A percentile compares a stretch with the other conserved stretches of the same genome.
Conservation (phyloP, 2,113 vertebrate genomes). For the Bos indicus region DNA sequence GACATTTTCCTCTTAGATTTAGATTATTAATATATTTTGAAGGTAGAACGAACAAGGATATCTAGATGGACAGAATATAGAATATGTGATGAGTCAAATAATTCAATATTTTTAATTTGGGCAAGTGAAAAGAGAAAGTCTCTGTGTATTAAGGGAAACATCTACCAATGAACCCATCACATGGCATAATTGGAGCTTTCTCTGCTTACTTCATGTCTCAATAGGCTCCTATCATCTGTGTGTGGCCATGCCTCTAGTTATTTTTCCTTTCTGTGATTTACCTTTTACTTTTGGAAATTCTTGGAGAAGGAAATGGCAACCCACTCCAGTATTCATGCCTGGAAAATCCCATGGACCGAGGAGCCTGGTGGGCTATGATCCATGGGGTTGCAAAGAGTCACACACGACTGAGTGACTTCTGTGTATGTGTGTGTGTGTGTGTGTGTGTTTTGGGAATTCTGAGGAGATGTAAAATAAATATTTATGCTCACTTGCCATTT, state of each 20-base stretch:
- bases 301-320: no score
- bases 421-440: no score
- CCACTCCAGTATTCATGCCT: no score
- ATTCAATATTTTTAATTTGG: background rate
- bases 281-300: background rate
- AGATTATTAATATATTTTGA: background rate
- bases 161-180: background rate
- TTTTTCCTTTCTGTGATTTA: background rate
- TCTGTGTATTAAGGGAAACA: no score
- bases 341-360: no score
- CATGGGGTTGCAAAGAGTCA: no score
- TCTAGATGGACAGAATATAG: background rate
- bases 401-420: no score
- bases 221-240: background rate
- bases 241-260: background rate
- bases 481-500: background rate
- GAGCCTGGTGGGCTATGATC: no score
- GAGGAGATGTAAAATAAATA: background rate
- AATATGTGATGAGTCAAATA: background rate
- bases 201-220: background rate
- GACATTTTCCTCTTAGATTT: background rate
- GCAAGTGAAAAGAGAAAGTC: background rate
- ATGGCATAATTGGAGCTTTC: fast-evolving
- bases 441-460: background rate
- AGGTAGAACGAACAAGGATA: background rate